These are phyloP conservation scores for Gadus macrocephalus DNA, from an alignment of 2,113 vertebrate genomes.

Conservation along the genomic window DNA sequence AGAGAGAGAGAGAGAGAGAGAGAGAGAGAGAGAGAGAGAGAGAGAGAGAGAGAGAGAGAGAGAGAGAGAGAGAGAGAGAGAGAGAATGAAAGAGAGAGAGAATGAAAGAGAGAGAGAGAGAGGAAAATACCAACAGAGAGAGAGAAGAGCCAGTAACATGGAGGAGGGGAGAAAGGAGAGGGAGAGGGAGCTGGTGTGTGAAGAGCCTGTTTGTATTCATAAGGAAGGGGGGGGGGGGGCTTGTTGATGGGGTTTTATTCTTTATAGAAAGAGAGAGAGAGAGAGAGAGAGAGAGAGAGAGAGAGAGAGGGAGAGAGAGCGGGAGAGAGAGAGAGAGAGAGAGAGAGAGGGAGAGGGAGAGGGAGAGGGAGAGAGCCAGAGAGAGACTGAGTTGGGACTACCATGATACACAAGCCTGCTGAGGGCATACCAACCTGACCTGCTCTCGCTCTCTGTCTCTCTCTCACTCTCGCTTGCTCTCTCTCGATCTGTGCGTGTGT, in stretches of 20 bases:
- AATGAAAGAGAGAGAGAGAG: slow-evolving; percentile 23
- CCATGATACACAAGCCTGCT: slow-evolving; percentile 37
- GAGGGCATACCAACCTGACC: slow-evolving; percentile 36
- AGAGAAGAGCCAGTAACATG: slow-evolving; percentile 22
- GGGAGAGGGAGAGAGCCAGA: too few relatives aligned
- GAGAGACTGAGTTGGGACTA: slow-evolving; percentile 20
- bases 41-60: slow-evolving; percentile 20
- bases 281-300: slow-evolving; percentile 33
- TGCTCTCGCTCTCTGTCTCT: slow-evolving; percentile 5
- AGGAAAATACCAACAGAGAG: slow-evolving; percentile 29
- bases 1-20: slow-evolving; percentile 31
- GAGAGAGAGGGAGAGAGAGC: not conserved
- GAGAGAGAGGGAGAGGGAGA: too few relatives aligned
- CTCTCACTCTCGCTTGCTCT: not conserved
- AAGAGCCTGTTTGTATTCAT: slow-evolving; percentile 62
- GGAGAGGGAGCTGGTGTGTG: slow-evolving; percentile 37
- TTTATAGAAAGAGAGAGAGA: slow-evolving; percentile 46
- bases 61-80: slow-evolving; percentile 23
- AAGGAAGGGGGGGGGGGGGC: slow-evolving; percentile 47
- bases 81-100: slow-evolving; percentile 18
- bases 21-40: slow-evolving; percentile 31
- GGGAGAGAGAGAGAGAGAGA: too few relatives aligned
- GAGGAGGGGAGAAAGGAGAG: slow-evolving; percentile 25
- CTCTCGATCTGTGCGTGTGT: too few relatives aligned
- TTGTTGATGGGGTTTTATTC: slow-evolving; percentile 58